phyloP scores from a whole-genome alignment of 2,113 vertebrate genomes.

The Tapirus terrestris region DNA sequence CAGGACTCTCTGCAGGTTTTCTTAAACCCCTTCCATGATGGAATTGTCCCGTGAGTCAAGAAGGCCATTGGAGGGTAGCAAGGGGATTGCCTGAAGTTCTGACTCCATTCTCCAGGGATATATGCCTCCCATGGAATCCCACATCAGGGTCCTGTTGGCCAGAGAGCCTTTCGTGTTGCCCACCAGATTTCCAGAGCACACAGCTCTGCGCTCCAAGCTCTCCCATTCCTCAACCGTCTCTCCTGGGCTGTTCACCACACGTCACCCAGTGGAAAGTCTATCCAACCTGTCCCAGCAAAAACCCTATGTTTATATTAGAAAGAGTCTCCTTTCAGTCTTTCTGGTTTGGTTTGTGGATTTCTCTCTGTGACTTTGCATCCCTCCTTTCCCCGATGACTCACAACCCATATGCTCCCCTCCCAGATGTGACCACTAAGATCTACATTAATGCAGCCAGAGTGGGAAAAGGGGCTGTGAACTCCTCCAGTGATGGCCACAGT shows the following conservation, averaged over 20 bases:
- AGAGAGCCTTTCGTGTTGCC: accelerated
- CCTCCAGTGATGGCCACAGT: too few species aligned
- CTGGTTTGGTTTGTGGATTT: not conserved
- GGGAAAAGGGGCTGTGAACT: too few species aligned
- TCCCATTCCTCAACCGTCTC: too few species aligned
- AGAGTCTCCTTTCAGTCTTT: not conserved
- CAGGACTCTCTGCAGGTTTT: not conserved
- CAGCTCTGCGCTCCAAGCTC: not conserved
- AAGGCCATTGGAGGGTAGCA: not conserved
- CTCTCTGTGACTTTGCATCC: not conserved
- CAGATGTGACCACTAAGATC: not conserved
- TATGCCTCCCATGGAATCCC: not conserved
- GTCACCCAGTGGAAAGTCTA: accelerated
- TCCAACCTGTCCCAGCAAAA: not conserved
- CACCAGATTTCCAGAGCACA: not conserved
- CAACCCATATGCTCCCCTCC: not conserved
- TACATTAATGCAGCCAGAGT: not conserved
- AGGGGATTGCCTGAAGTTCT: not conserved
- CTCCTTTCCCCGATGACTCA: not conserved
- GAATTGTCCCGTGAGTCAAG: not conserved
- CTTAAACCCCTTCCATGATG: not conserved
- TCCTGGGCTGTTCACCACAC: not conserved
- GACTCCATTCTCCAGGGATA: not conserved
- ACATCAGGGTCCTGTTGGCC: not conserved
- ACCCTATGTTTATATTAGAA: not conserved